phyloP scores from a whole-genome alignment of 2,113 vertebrate species.

The Connochaetes taurinus region DNA sequence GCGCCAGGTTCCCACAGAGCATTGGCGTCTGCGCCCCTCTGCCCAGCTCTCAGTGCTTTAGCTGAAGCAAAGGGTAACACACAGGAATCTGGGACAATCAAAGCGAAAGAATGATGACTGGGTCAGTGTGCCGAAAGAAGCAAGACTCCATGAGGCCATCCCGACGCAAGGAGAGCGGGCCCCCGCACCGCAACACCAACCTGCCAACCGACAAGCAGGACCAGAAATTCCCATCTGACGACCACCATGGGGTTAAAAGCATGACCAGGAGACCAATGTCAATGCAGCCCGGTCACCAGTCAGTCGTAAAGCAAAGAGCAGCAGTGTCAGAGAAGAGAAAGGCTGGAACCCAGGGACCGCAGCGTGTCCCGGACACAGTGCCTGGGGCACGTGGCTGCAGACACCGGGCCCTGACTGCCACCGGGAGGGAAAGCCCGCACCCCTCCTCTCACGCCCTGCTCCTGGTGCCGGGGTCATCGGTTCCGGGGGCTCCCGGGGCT shows the following conservation, averaged over 20 bases:
- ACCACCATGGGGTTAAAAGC: neutral
- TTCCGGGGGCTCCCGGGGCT: fast-evolving
- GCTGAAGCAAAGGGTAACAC: neutral
- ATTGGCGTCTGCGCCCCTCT: fast-evolving
- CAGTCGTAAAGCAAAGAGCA: neutral
- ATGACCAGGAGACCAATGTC: neutral
- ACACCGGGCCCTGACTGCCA: neutral
- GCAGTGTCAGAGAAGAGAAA: fast-evolving
- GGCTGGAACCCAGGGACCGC: neutral
- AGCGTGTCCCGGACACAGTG: neutral
- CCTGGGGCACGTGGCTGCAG: fast-evolving
- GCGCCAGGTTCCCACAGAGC: too few species aligned
- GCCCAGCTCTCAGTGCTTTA: too few species aligned
- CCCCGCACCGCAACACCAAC: fast-evolving
- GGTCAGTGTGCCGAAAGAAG: neutral
- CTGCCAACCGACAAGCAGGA: fast-evolving
- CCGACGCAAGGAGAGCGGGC: fast-evolving
- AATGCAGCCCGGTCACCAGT: neutral
- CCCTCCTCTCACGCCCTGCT: neutral
- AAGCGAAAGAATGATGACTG: neutral
- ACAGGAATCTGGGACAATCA: neutral
- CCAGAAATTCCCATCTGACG: too few species aligned
- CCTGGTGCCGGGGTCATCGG: fast-evolving
- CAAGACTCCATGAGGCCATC: neutral
- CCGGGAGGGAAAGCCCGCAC: fast-evolving